Conservation (phyloP, 2,797 vertebrate species). For the Toxotes lorentzi region DNA sequence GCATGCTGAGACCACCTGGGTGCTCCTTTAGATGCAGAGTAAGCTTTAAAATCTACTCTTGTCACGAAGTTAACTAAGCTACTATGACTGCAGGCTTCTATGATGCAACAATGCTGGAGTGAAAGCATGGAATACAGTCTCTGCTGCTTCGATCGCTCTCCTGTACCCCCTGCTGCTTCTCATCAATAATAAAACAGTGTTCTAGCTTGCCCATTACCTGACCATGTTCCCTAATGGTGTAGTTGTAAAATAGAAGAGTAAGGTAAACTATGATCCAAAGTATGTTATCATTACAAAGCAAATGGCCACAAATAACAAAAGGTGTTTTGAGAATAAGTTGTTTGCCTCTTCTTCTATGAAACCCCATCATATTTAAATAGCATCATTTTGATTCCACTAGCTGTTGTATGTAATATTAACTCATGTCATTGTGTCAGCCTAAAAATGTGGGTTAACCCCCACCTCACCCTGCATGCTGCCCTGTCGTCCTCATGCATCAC, state of each 20-base stretch:
- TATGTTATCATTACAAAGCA: not conserved
- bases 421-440: conserved; percentile 8
- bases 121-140: conserved; percentile 25
- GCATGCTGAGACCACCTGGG: conserved; percentile 38
- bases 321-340: not conserved
- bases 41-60: conserved; percentile 25
- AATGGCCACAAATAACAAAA: conserved; percentile 14
- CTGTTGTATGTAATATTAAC: conserved; percentile 10
- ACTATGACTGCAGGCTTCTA: conserved; percentile 3
- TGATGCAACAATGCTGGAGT: conserved; percentile 39
- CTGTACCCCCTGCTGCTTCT: conserved; percentile 19
- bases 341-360: not conserved
- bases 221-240: conserved; percentile 25
- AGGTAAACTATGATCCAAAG: conserved; percentile 4
- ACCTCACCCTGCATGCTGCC: not conserved
- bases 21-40: conserved; percentile 42
- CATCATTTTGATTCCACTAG: not conserved
- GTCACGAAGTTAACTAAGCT: conserved; percentile 28
- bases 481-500: conserved; percentile 32
- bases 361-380: not conserved
- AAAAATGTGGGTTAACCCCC: conserved; percentile 3
- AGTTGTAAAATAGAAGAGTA: conserved; percentile 1
- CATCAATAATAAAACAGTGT: conserved; percentile 60
- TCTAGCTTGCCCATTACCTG: conserved; percentile 32
- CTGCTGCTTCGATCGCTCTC: conserved; percentile 42